Evolutionary conservation across 2,888 invertebrate species (phyloP).

Genomic region (Spilarctia lutea): DNA sequence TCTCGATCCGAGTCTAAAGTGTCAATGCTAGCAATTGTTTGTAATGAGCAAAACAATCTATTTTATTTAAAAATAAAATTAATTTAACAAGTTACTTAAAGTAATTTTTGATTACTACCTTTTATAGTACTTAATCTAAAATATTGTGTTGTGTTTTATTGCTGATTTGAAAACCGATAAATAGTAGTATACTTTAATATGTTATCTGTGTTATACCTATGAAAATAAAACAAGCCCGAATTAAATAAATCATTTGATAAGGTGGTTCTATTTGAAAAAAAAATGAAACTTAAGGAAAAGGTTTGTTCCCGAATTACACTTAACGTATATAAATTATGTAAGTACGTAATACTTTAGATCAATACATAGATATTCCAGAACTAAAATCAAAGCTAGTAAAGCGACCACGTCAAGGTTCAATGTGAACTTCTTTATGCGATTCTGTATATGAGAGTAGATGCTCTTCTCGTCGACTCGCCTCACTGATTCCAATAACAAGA

Average conservation of each 20-base stretch:
- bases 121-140: not conserved
- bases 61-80: too few species aligned
- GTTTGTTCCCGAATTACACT: not conserved
- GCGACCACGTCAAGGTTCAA: not conserved
- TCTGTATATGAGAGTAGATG: not conserved
- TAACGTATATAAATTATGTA: not conserved
- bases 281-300: not conserved
- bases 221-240: not conserved
- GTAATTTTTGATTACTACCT: not conserved
- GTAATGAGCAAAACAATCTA: not conserved
- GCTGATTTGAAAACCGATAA: not conserved
- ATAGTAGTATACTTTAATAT: not conserved
- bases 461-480: constrained; percentile 45
- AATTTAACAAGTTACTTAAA: not conserved
- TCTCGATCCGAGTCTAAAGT: constrained; percentile 78
- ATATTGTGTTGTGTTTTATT: not conserved
- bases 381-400: not conserved
- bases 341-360: not conserved
- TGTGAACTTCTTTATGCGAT: not conserved
- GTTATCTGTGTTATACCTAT: not conserved
- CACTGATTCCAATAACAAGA: constrained; percentile 63
- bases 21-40: constrained; percentile 74
- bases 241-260: not conserved
- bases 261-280: too few species aligned
- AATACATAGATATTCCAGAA: not conserved